Evolutionary conservation across 2,888 invertebrate genomes (phyloP), one percentile per base, ranked within the genome.

Genomic region (Cordilura impudica): DNA sequence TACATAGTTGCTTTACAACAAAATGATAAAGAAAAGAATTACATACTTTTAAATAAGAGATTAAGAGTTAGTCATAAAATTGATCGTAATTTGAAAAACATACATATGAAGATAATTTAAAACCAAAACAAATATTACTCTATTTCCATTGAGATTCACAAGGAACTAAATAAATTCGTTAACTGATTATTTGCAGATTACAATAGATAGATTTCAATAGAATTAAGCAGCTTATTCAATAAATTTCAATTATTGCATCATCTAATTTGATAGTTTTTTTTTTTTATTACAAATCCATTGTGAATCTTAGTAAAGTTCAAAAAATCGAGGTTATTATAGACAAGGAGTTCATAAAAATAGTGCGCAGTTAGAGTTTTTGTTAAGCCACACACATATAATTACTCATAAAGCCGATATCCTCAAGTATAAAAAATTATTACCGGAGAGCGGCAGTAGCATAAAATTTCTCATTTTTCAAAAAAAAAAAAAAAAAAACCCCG

Each of bases 201-300:
- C 43, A 65, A 53, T 60, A 61, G 72, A 53, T 60, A 61, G 72
- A 71, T 69, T 39, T 53, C 29, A 19, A 54, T 29, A 67, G 65
- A 67, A 67, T 74, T 66, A 47, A 65, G 54, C 61, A 51, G 77
- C 81, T 81, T 78, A 82, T 66, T 81, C 53, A 82, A 82, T 76
- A 51, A 29, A 26, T 53, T 66, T 12, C 18, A 49, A 73, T 54
- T 70, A 81, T 82, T 82, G 81, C 81, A 81, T 82, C 81, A 82
- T 75, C 75, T 63, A 61, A 56, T 70, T n/a, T n/a, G n/a, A n/a
- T n/a, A n/a, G n/a, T n/a, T n/a, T 78, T 63, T 54, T 61, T 47
- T 29, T 31, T 39, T 51, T 39, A 56, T 35, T 76, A 54, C 61
- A 70, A 78, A 70, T 75, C 61, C 80, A 73, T 73, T 66, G 54